These are phyloP conservation scores for Chelonia mydas DNA, from an alignment of 2,797 vertebrate species.

Conservation along the genomic window DNA sequence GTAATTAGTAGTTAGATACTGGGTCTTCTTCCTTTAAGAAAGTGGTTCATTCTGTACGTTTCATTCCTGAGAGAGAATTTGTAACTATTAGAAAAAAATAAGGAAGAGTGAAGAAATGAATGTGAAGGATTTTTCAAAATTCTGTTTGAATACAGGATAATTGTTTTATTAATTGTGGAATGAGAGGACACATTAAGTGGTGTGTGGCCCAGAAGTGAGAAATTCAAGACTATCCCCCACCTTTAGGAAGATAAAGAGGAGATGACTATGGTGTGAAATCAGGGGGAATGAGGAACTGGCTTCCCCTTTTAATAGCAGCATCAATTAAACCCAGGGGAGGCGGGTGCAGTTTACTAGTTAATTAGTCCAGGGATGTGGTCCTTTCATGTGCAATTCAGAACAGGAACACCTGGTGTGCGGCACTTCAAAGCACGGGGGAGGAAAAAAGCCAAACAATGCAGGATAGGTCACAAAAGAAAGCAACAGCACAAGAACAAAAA, in stretches of 20 bases:
- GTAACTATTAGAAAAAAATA: conserved; percentile 34
- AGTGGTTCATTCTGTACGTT: conserved; percentile 8
- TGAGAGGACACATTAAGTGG: conserved; percentile 42
- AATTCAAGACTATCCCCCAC: conserved; percentile 67
- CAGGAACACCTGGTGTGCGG: conserved; percentile 86
- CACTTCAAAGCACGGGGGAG: conserved; percentile 83
- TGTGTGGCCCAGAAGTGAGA: conserved; percentile 14
- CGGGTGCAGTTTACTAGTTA: conserved; percentile 86
- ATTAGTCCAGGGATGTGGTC: conserved; percentile 86
- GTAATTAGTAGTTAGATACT: conserved; percentile 71
- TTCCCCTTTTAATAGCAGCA: conserved; percentile 81
- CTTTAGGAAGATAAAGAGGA: conserved; percentile 75
- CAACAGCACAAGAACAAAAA: conserved; percentile 79
- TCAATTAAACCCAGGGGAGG: conserved; percentile 85
- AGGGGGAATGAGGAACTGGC: conserved; percentile 69
- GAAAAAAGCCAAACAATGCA: conserved; percentile 82
- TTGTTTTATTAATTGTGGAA: conserved; percentile 69
- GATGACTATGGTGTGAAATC: conserved; percentile 72
- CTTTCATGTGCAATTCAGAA: conserved; percentile 90
- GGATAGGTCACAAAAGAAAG: conserved; percentile 82
- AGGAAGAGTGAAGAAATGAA: not conserved
- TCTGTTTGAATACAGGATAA: conserved; percentile 38
- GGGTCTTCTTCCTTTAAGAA: conserved; percentile 64
- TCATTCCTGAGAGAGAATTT: conserved; percentile 50
- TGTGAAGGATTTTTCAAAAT: not conserved